A percentile compares a stretch with the other conserved stretches of the same genome.
Conservation (phyloP, 2,113 vertebrate species). For the Circaetus cinerascens region DNA sequence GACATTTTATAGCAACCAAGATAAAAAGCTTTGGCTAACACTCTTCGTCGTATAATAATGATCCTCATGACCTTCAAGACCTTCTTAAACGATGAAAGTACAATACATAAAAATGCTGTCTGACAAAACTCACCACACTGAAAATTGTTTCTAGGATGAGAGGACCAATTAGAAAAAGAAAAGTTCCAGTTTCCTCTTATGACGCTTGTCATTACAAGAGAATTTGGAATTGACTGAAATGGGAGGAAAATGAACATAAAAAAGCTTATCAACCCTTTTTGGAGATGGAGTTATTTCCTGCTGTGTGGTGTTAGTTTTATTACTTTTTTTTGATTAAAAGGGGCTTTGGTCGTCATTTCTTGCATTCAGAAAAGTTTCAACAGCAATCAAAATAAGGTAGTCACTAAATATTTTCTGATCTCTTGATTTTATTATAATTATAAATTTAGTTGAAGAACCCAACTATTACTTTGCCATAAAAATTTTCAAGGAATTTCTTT, state of each 20-base stretch:
- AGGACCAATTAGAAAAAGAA: background rate
- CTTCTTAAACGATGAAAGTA: constrained; percentile 23
- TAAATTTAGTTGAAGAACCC: background rate
- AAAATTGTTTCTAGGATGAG: background rate
- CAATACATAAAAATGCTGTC: constrained; percentile 18
- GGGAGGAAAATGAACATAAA: background rate
- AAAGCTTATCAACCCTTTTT: accelerated
- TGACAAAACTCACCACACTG: background rate
- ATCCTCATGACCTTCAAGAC: constrained; percentile 26
- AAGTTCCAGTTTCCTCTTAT: background rate
- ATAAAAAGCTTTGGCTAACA: constrained; percentile 66
- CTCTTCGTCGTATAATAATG: constrained; percentile 36
- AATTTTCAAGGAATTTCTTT: background rate
- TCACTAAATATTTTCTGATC: background rate
- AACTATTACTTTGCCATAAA: background rate
- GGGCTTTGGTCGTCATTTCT: background rate
- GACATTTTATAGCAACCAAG: constrained; percentile 60
- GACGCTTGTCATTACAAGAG: background rate
- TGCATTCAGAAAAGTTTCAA: background rate
- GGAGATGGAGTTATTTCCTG: background rate
- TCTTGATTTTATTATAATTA: background rate
- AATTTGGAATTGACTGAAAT: background rate
- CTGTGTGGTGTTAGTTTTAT: background rate
- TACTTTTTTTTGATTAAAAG: background rate
- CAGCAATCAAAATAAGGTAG: background rate